phyloP scores from a whole-genome alignment of 2,888 invertebrate species.

The Drosophila barbarae region DNA sequence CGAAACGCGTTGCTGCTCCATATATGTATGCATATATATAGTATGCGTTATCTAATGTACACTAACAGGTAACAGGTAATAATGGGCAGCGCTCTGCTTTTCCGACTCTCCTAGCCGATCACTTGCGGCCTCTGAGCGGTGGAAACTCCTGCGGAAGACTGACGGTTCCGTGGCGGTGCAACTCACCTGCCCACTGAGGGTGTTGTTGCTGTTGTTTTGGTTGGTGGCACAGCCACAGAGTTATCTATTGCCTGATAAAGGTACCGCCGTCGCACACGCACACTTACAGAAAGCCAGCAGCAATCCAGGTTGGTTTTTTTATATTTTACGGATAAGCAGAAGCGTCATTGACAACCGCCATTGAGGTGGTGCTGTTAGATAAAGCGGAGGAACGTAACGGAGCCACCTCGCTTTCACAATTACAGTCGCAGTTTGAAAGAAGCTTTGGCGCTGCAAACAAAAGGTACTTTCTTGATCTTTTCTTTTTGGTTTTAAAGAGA shows the following conservation, averaged over 20 bases:
- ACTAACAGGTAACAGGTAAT: slow-evolving; percentile 54
- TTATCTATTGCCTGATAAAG: slow-evolving; percentile 45
- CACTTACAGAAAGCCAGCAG: slow-evolving; percentile 8
- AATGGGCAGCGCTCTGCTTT: slow-evolving; percentile 14
- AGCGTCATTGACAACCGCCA: slow-evolving; percentile 38
- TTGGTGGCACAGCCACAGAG: slow-evolving; percentile 33
- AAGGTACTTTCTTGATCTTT: not conserved
- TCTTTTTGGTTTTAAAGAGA: not conserved
- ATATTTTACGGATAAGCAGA: slow-evolving; percentile 32
- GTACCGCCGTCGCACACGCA: slow-evolving; percentile 34
- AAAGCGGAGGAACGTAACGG: slow-evolving; percentile 8
- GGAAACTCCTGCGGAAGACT: slow-evolving; percentile 52
- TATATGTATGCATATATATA: slow-evolving; percentile 18
- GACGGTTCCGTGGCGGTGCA: slow-evolving; percentile 29
- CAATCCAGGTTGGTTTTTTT: slow-evolving; percentile 23
- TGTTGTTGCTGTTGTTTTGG: slow-evolving; percentile 4
- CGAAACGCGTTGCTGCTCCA: slow-evolving; percentile 58
- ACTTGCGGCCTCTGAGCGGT: slow-evolving; percentile 45
- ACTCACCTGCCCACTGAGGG: slow-evolving; percentile 19
- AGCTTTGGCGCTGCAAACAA: not conserved
- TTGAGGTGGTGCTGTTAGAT: slow-evolving; percentile 26
- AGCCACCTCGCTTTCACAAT: slow-evolving; percentile 2
- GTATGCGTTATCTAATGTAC: slow-evolving; percentile 67
- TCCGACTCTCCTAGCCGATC: slow-evolving; percentile 17
- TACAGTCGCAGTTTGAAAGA: not conserved